Evolutionary conservation across 35 echinoderm and acorn worm genomes (phyloP).

Genomic region (Lytechinus variegatus): DNA sequence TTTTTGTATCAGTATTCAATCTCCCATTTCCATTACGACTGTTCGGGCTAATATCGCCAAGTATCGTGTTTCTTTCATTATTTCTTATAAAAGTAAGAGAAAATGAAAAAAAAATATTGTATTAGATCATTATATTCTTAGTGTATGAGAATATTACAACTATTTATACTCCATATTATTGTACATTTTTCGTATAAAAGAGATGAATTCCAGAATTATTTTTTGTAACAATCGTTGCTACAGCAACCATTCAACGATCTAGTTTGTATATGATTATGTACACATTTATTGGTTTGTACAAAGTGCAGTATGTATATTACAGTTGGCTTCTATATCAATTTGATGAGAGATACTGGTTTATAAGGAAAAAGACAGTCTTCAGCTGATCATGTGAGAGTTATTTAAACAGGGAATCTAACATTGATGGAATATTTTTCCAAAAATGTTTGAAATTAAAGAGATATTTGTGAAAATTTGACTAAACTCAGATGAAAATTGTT

Average conservation of each 20-base stretch:
- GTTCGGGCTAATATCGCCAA: neutral
- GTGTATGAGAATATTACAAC: neutral
- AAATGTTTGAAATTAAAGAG: too few species aligned
- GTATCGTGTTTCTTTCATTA: neutral
- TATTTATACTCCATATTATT: slow-evolving; percentile 46
- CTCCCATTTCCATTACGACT: neutral
- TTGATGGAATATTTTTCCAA: too few species aligned
- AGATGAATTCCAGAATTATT: slow-evolving; percentile 42
- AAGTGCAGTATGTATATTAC: slow-evolving; percentile 43
- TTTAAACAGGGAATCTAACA: neutral
- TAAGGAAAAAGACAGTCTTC: neutral
- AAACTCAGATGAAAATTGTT: too few species aligned
- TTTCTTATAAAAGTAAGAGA: neutral
- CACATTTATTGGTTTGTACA: slow-evolving; percentile 46
- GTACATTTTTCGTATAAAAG: slow-evolving; percentile 38
- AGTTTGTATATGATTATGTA: slow-evolving; percentile 39
- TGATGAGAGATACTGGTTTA: neutral
- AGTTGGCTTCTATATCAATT: slow-evolving; percentile 37
- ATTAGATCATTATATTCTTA: slow-evolving; percentile 8
- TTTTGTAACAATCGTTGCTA: slow-evolving; percentile 11
- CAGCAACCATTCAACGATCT: neutral
- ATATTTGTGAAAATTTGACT: too few species aligned
- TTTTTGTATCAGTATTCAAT: neutral
- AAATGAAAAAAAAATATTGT: neutral
- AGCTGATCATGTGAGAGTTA: neutral